phyloP scores from a whole-genome alignment of 2,888 invertebrate species.

The Nomada hirtipes region DNA sequence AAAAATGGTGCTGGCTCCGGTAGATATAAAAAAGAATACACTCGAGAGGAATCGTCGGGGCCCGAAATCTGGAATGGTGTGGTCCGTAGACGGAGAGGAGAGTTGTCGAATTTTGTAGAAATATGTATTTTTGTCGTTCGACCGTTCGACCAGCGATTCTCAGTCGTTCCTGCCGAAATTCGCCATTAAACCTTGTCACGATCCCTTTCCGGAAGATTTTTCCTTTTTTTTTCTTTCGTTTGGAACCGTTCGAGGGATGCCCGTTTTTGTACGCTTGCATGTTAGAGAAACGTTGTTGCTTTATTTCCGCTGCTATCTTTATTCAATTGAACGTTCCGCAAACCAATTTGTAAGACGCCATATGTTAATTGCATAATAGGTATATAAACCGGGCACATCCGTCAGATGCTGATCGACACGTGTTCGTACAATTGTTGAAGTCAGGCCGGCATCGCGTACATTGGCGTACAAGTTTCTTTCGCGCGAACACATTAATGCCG shows the following conservation, averaged over 20 bases:
- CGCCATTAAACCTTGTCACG: conserved; percentile 12
- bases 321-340: neutral
- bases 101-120: conserved; percentile 23
- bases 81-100: neutral
- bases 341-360: neutral
- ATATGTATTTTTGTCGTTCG: conserved; percentile 41
- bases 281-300: no score
- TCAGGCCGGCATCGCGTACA: no score
- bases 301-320: no score
- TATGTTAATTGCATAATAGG: neutral
- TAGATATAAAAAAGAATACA: conserved; percentile 59
- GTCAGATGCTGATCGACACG: neutral
- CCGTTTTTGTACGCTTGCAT: no score
- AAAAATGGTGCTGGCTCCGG: conserved; percentile 77
- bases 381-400: neutral
- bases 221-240: no score
- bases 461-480: neutral
- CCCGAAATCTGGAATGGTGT: conserved; percentile 34
- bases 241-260: no score
- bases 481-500: neutral
- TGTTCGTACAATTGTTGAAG: neutral
- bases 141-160: conserved; percentile 39
- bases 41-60: conserved; percentile 13
- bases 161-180: conserved; percentile 20
- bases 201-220: neutral